A percentile compares a stretch with the other conserved stretches of the same genome.
Conservation (phyloP, 1,140 invertebrate species). For the Ips typographus region DNA sequence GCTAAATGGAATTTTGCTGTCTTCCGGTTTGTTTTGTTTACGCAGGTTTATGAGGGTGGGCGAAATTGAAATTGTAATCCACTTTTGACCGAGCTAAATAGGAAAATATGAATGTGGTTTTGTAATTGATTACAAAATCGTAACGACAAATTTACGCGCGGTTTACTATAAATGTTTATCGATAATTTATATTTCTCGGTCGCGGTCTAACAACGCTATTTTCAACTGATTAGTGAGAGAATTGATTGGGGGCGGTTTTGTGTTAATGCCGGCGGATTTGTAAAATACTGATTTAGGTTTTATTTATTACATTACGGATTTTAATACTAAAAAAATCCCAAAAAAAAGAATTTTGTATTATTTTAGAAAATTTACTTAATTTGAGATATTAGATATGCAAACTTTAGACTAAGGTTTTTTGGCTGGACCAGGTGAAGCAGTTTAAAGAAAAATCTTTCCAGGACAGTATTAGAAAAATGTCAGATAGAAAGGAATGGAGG, state of each 20-base stretch:
- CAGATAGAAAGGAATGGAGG: no score
- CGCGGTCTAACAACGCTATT: conserved; percentile 12
- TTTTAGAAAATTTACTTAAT: no score
- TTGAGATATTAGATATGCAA: no score
- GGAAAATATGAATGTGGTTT: conserved; percentile 22
- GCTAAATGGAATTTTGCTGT: conserved; percentile 12
- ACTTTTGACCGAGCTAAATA: conserved; percentile 8
- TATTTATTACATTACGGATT: no score
- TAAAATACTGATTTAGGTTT: no score
- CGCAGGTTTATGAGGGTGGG: neutral
- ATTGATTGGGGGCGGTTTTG: conserved; percentile 11
- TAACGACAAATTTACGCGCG: conserved; percentile 18
- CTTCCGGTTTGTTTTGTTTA: neutral
- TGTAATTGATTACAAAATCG: conserved; percentile 27
- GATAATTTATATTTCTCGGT: conserved; percentile 25
- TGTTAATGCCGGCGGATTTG: neutral
- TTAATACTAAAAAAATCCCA: no score
- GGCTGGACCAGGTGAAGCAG: no score
- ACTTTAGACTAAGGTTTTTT: no score
- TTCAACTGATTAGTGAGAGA: conserved; percentile 18
- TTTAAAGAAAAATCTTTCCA: no score
- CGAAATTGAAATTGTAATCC: conserved; percentile 6
- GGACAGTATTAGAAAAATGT: no score
- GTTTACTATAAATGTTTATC: conserved; percentile 21
- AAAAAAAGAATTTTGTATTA: no score